Evolutionary conservation across 2,797 vertebrate genomes (phyloP), one percentile per base, ranked within the genome.

Genomic region (Calcarius lapponicus): DNA sequence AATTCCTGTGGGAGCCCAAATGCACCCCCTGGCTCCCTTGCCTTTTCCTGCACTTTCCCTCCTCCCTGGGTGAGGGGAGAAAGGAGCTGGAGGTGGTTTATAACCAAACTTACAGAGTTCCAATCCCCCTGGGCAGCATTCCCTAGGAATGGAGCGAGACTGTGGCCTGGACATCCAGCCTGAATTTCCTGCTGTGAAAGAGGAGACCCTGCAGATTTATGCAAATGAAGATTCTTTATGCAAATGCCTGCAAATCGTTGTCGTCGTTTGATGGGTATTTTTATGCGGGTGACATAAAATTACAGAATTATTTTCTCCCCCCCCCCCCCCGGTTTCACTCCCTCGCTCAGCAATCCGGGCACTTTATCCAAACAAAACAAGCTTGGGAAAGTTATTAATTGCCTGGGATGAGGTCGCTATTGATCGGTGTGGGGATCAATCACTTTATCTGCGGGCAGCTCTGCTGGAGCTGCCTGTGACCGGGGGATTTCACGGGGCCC

Each of bases 381-480:
- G 58, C 71, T 65, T 6, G 73, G 54, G 34, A 10, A 94, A 91
- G 93, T 96, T 94, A 95, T 91, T 71, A 91, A 93, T 92, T 78
- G 87, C 65, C 32, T 11, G 48, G 80, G 94, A 90, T 85, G 91
- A 78, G 80, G 65, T 74, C 61, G 75, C 17, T 91, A 95, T 96
- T 90, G 95, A 94, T 88, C 19, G 8, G 5, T 4, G 8, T 10
- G 86, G 81, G 51, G 72, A 96, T 96, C 89, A 72, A 93, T 94
- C 69, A 32, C 75, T 73, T 94, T 96, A 95, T 96, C 96, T 82
- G 58, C 0, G 0, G 62, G 40, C 36, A 51, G 72, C 65, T 76
- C 75, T 65, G 60, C 43, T 32, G 70, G 31, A 70, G 54, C 80
- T 47, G 88, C 74, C 70, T 51, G 81, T 69, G 71, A 58, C 42